These are phyloP conservation scores for Lithophane semibrunnea DNA, from an alignment of 2,888 invertebrate species.

Conservation along the genomic window DNA sequence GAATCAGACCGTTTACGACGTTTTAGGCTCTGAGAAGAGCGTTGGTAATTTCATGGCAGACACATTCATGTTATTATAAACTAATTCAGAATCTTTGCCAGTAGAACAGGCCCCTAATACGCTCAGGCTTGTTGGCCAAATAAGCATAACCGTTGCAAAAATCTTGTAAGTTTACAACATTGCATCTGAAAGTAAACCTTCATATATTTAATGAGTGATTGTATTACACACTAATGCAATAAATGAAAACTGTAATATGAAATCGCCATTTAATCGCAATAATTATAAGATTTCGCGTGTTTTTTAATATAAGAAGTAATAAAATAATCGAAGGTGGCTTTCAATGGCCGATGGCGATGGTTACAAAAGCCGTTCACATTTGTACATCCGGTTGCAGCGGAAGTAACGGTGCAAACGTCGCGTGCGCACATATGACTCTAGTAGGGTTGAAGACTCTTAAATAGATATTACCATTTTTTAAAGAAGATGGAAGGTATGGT, in stretches of 20 bases:
- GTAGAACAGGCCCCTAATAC: slow-evolving; percentile 23
- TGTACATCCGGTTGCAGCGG: slow-evolving; percentile 77
- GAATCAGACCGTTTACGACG: background rate
- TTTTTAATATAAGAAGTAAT: slow-evolving; percentile 35
- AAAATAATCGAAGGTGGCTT: slow-evolving; percentile 34
- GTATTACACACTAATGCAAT: slow-evolving; percentile 1
- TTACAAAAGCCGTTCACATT: slow-evolving; percentile 68
- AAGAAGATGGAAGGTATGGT: background rate
- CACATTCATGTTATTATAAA: background rate
- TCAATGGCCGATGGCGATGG: slow-evolving; percentile 44
- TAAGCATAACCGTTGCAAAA: slow-evolving; percentile 27
- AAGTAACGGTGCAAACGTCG: slow-evolving; percentile 81
- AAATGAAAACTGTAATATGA: slow-evolving; percentile 6
- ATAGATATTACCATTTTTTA: background rate
- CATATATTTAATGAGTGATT: slow-evolving; percentile 16
- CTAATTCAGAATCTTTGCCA: slow-evolving; percentile 18
- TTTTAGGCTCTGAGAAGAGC: background rate
- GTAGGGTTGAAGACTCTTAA: slow-evolving; percentile 48
- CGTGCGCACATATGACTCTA: slow-evolving; percentile 71
- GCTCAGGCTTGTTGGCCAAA: slow-evolving; percentile 5
- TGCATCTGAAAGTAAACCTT: slow-evolving; percentile 25
- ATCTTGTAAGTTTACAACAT: slow-evolving; percentile 21
- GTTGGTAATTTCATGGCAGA: slow-evolving; percentile 12
- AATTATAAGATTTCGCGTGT: slow-evolving; percentile 12
- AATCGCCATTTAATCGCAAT: slow-evolving; percentile 16